Base-by-base conservation (phyloP, 2,888 invertebrate species). In the Aphidoletes aphidimyza region DNA sequence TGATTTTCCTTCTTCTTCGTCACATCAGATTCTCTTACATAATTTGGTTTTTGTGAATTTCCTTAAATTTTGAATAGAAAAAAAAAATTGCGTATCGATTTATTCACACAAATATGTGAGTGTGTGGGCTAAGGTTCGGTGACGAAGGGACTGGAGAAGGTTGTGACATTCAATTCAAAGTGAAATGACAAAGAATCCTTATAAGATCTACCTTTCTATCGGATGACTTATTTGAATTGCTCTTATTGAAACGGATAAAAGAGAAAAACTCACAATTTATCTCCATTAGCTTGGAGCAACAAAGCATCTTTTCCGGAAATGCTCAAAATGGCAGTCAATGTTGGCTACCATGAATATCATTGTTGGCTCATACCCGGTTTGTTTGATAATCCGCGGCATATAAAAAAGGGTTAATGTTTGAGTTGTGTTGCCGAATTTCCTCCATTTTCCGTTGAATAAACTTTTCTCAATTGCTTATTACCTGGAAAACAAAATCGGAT, bases 191-290 rank as follows among this genome's bases (percentile, higher is more conserved):
- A 69, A 69, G 30, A 69, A 69, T 69, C 34, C n/a, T 14, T 1
- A 30, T 69, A 30, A 30, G 54, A n/a, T 22, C 34, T 9, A 17
- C 11, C 2, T 47, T 47, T 69, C 30, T 69, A 69, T 69, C 69
- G 69, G 11, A 30, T 69, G n/a, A n/a, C n/a, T n/a, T n/a, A n/a
- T n/a, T n/a, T n/a, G n/a, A n/a, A n/a, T n/a, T n/a, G n/a, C n/a
- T n/a, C n/a, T n/a, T n/a, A n/a, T n/a, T n/a, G n/a, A n/a, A n/a
- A n/a, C 69, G 69, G 69, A 30, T 30, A 69, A 34, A n/a, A 14
- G 30, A n/a, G n/a, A n/a, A 69, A 30, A 30, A 69, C 26, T 69
- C 69, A 69, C 69, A 34, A 69, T 69, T 54, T 69, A 69, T 69
- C 69, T 14, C 30, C 69, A 69, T 69, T 69, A 69, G 69, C 11